phyloP scores from a whole-genome alignment of 2,113 vertebrate genomes.

The Mesitornis unicolor region DNA sequence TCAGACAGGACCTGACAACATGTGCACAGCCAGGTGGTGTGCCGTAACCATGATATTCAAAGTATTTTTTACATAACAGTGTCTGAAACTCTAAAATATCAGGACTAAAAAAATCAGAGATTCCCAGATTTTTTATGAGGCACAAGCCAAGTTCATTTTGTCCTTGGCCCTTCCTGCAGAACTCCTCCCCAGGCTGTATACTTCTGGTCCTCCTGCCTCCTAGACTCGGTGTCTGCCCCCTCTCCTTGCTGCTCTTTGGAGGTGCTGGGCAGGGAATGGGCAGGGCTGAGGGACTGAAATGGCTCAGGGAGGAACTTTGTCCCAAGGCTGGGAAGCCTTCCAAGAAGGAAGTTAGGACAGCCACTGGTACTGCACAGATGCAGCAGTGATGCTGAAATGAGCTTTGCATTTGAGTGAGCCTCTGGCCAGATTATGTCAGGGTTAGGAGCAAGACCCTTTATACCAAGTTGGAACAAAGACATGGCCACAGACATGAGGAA shows the following conservation, averaged over 20 bases:
- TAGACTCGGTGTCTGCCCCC: background rate
- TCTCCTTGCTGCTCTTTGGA: background rate
- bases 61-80: background rate
- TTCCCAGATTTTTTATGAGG: background rate
- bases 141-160: background rate
- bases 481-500: background rate
- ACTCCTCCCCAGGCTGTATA: background rate
- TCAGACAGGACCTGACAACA: background rate
- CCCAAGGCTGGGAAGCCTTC: too few species aligned
- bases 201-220: background rate
- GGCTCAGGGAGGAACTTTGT: background rate
- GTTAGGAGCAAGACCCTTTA: background rate
- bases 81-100: background rate
- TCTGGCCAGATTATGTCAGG: background rate
- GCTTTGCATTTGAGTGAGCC: background rate
- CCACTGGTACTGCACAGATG: background rate
- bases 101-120: background rate
- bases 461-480: background rate
- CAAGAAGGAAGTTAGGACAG: background rate
- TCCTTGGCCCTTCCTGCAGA: background rate
- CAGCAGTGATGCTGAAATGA: background rate
- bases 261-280: background rate
- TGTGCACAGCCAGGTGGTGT: background rate
- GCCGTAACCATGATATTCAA: background rate
- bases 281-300: background rate